These are phyloP conservation scores for Athalia cordata DNA, from an alignment of 2,888 invertebrate genomes.

Conservation along the genomic window DNA sequence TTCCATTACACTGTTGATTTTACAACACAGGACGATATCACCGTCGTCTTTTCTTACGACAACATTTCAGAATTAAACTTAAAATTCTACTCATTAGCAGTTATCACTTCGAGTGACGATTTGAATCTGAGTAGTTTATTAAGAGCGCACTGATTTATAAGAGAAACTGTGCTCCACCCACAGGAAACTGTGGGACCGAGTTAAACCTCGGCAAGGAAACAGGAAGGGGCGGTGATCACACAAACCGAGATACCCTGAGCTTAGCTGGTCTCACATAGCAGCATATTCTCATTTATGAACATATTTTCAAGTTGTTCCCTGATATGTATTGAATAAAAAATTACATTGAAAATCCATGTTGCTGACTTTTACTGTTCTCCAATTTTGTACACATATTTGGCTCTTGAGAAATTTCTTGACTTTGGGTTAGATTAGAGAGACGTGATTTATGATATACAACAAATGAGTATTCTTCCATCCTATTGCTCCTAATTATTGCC, in stretches of 20 bases:
- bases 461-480: no score
- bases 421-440: not conserved
- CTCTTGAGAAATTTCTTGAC: not conserved
- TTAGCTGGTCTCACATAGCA: constrained; percentile 17
- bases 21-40: not conserved
- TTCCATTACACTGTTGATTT: not conserved
- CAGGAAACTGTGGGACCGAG: constrained; percentile 66
- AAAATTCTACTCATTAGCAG: not conserved
- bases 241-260: constrained; percentile 59
- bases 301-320: not conserved
- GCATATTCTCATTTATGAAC: constrained; percentile 4
- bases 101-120: constrained; percentile 30
- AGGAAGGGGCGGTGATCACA: constrained; percentile 68
- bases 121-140: constrained; percentile 51
- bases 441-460: no score
- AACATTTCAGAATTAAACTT: not conserved
- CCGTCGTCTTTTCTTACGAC: not conserved
- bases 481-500: no score
- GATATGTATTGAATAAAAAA: not conserved
- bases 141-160: constrained; percentile 59
- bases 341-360: not conserved
- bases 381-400: not conserved
- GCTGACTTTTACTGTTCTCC: not conserved
- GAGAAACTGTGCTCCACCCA: constrained; percentile 55
- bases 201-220: constrained; percentile 65